Evolutionary conservation across 2,113 vertebrate genomes (phyloP).

Genomic region (Syrmaticus mikado): DNA sequence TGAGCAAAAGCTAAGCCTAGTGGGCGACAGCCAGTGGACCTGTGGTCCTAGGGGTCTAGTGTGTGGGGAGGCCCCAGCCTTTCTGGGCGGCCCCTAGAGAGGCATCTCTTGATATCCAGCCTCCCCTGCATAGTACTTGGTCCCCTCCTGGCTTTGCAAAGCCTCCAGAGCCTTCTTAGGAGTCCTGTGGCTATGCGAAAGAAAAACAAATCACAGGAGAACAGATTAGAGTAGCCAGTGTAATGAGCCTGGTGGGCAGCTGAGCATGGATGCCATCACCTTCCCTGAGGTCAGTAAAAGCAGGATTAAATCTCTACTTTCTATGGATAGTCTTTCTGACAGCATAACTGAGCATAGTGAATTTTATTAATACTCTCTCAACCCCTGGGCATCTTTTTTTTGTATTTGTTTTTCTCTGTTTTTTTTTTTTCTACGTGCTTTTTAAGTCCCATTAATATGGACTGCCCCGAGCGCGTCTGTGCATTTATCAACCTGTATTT

Average conservation of each 20-base stretch:
- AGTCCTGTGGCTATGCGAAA: neutral
- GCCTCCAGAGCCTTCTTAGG: neutral
- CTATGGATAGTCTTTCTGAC: neutral
- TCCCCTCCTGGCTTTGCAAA: neutral
- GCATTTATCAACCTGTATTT: neutral
- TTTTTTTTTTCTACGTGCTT: neutral
- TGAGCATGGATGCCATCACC: neutral
- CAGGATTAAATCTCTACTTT: rapidly evolving
- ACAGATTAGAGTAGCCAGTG: neutral
- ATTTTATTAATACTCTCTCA: neutral
- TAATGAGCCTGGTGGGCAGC: neutral
- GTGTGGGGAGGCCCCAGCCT: neutral
- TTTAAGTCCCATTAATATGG: neutral
- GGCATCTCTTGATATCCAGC: neutral
- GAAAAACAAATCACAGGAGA: neutral
- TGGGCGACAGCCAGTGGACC: neutral
- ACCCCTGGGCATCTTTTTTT: neutral
- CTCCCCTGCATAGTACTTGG: rapidly evolving
- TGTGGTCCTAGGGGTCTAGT: neutral
- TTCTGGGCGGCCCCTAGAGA: neutral
- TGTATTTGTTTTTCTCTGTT: neutral
- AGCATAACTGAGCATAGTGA: rapidly evolving
- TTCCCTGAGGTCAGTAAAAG: rapidly evolving
- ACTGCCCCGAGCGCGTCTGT: neutral
- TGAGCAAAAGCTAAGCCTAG: neutral